A percentile compares a stretch with the other conserved stretches of the same genome.
These are phyloP conservation scores for Cheirogaleus major DNA, from an alignment of 2,797 vertebrate species.

Conservation along the genomic window DNA sequence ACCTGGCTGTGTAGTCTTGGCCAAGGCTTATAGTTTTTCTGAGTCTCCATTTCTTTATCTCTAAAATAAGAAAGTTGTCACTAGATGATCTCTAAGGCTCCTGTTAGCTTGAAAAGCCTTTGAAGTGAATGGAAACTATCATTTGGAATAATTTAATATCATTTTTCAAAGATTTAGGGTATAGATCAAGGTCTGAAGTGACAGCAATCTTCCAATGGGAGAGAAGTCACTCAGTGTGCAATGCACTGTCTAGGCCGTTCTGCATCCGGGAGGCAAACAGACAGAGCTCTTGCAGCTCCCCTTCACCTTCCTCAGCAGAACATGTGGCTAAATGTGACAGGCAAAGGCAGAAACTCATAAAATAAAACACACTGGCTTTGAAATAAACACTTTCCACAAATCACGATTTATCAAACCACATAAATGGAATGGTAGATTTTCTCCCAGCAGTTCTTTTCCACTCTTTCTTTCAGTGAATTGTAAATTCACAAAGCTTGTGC, in stretches of 20 bases:
- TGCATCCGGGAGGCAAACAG: neutral
- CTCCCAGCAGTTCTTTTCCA: neutral
- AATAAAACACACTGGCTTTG: neutral
- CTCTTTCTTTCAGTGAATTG: neutral
- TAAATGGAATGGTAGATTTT: neutral
- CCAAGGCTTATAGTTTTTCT: neutral
- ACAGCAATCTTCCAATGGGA: neutral
- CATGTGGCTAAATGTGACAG: neutral
- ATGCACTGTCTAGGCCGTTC: neutral
- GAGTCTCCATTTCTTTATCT: neutral
- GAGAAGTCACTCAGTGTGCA: accelerated
- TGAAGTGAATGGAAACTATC: neutral
- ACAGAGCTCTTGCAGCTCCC: neutral
- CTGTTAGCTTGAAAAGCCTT: neutral
- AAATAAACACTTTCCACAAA: neutral
- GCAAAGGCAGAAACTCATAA: neutral
- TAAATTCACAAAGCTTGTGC: neutral
- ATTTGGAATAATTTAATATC: neutral
- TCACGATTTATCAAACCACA: neutral
- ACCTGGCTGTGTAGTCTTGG: neutral
- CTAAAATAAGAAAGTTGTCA: neutral
- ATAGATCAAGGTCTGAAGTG: neutral
- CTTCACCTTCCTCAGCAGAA: neutral
- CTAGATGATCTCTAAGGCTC: neutral
- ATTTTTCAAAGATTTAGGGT: neutral